Evolutionary conservation across 2,113 vertebrate species (phyloP).

Genomic region (Brachyhypopomus gauderio): DNA sequence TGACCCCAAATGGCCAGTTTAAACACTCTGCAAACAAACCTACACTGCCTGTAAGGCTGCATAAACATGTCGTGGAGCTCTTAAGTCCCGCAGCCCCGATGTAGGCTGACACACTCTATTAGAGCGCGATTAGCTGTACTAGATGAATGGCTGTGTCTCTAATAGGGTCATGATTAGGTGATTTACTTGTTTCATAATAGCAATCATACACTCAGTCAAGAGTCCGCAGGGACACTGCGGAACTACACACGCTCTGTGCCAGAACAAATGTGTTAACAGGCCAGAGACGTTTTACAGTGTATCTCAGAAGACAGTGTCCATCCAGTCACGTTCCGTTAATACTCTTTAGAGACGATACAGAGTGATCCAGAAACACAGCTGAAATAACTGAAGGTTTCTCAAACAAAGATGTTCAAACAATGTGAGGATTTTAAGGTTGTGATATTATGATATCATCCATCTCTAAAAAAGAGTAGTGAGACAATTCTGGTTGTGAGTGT

Average conservation of each 20-base stretch:
- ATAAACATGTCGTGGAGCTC: slow-evolving; percentile 50
- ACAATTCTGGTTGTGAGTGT: background rate
- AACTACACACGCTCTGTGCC: background rate
- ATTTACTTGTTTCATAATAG: slow-evolving; percentile 41
- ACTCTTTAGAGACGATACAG: background rate
- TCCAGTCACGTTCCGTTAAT: background rate
- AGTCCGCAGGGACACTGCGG: background rate
- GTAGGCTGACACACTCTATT: slow-evolving; percentile 57
- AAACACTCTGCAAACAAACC: slow-evolving; percentile 56
- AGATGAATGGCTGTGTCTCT: slow-evolving; percentile 50
- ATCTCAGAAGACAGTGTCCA: background rate
- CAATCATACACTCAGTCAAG: background rate
- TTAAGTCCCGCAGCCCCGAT: slow-evolving; percentile 24
- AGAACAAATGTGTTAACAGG: background rate
- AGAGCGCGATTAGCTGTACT: slow-evolving; percentile 57
- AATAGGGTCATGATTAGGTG: slow-evolving; percentile 50
- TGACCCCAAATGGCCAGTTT: slow-evolving; percentile 47
- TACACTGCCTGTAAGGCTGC: slow-evolving; percentile 44
- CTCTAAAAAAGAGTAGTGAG: background rate
- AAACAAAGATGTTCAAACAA: background rate
- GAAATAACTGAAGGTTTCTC: background rate
- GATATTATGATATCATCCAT: background rate
- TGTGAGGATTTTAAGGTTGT: background rate
- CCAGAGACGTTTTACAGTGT: background rate
- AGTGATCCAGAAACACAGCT: background rate